Base-by-base conservation (phyloP, 2,888 invertebrate species). In the Syrista parreyssii region DNA sequence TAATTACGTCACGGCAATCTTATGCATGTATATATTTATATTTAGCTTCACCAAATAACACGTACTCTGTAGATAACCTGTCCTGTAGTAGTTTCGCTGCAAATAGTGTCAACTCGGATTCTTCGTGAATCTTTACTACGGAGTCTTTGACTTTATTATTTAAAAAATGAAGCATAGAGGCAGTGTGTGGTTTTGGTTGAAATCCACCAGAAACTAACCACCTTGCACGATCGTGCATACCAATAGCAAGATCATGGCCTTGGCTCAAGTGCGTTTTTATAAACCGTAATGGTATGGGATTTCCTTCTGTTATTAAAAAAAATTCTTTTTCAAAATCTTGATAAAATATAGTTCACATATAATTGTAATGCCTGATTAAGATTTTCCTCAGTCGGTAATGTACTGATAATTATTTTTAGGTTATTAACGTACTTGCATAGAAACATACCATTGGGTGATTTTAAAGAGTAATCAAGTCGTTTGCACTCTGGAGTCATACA, bases 1-100 rank as follows among this genome's bases (percentile, higher is more conserved):
- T 15, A 40, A 23, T 23, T 9, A 9, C 15, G 34, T 15, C 12
- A 31, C 15, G 3, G 23, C 31, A 34, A 23, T 9, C 30, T 30
- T 15, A 11, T 40, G 30, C n/a, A 11, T n/a, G 15, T 4, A 40
- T 32, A 12, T 12, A 40, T 32, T 69, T 36, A 23, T n/a, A 2
- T 55, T 75, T n/a, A 15, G n/a, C 15, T 34, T 11, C 6, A 1
- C 12, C 72, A 23, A 71, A 71, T 69, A 68, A 76, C 30, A 72
- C 81, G 32, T 79, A 85, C 86, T 83, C 81, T n/a, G 72, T 74
- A 11, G 74, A 40, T 23, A 84, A 77, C 71, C 80, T 79, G 36
- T 83, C 76, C 76, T 82, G 84, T 71, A 85, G 80, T 9, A 85
- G 80, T 77, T 84, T 84, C 68, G 82, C 81, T 31, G 82, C 86